Evolutionary conservation across 2,888 invertebrate genomes (phyloP), one percentile per base, ranked within the genome.

Genomic region (Xiphydria camelus): DNA sequence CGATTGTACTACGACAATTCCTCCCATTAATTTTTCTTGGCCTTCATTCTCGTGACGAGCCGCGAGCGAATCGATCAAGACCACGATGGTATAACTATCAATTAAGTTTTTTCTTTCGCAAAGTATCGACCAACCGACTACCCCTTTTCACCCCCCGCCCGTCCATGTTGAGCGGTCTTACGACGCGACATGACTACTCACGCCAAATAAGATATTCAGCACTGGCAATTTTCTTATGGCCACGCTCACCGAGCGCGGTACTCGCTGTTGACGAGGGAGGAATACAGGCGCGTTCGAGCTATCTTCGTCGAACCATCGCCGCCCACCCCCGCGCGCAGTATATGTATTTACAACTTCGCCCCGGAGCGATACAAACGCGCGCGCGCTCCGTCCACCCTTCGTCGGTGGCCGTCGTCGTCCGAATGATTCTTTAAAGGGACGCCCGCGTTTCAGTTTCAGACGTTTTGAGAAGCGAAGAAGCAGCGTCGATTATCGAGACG

Each of bases 151-250:
- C 34, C 12, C 36, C 10, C n/a, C 12, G 10, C 22, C 18, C 20
- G n/a, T 3, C n/a, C n/a, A n/a, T n/a, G 17, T 7, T 4, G 12
- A 9, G 15, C 19, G 12, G 14, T 47, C 35, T 45, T 46, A 45
- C 47, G 46, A 45, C 49, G 55, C 47, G 49, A 37, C 55, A 47
- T 33, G 53, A 53, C 53, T 53, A 51, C 51, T 61, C 54, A 51
- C 44, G 45, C 44, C 47, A 51, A 61, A 68, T 68, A 62, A 67
- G 63, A 61, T 65, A 70, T 66, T 62, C 57, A 63, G 47, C 49
- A 47, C 20, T 40, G 48, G 64, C 49, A 71, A 70, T 69, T 71
- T 70, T 70, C 70, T 70, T 70, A 68, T 64, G 56, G 59, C n/a
- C n/a, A 41, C 49, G 22, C 9, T 42, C 14, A 14, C 21, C 23